Evolutionary conservation across 1,140 invertebrate species (phyloP), one percentile per base, ranked within the genome.

Genomic region (Metopolophium dirhodum): DNA sequence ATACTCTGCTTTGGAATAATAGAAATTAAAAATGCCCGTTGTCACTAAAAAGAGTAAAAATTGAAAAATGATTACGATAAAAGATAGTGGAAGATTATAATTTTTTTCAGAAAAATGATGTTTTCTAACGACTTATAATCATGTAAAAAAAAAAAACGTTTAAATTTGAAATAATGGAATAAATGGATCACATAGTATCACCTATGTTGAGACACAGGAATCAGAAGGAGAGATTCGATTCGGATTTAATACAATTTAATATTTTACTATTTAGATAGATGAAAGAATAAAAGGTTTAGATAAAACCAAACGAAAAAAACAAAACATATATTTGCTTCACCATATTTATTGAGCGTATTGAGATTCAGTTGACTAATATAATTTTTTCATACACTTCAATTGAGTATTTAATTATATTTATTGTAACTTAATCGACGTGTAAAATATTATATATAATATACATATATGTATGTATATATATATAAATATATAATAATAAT

Each of bases 321-420:
- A 92, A 92, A 83, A 37, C n/a, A 92, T 68, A 45, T 45, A 68
- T 51, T 92, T 91, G 68, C 90, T 92, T 92, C 90, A 92, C 90
- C 68, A 57, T 93, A 93, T 93, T 93, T 93, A 93, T 93, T 93
- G 91, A 93, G 91, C 91, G 77, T 93, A 93, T 83, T 93, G 77
- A 85, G 82, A 93, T 93, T 93, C 91, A 93, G 82, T 93, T 86
- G 49, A 93, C 91, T 93, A 93, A 77, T 92, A 92, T 92, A 92
- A 92, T 54, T 87, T 86, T 86, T 86, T 93, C 49, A 57, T 93
- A 93, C 91, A 93, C 49, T 93, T 82, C 91, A 41, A 57, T 68
- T 45, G 54, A 90, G 57, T 90, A 90, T 90, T 61, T 89, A 54
- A 45, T 90, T 61, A 90, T 90, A 90, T 90, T 90, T 68, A 90